Evolutionary conservation across 2,888 invertebrate genomes (phyloP).

Genomic region (Branchipolynoe longqiensis): DNA sequence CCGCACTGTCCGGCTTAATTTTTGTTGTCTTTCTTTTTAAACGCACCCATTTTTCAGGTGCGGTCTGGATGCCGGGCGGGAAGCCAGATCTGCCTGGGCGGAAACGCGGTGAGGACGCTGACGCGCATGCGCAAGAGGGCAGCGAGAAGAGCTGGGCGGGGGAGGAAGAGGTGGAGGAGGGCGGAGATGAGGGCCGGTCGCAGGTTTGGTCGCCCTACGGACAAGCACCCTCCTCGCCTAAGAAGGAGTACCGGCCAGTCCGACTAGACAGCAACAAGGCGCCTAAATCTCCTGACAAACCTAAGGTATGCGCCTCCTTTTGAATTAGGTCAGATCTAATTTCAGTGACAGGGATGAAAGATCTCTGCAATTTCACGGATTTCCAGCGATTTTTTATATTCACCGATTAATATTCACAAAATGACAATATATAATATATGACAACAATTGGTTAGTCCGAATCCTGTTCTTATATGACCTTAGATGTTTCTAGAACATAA

Average conservation of each 20-base stretch:
- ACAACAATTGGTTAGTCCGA: no score
- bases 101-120: no score
- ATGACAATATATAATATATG: no score
- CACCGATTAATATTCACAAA: no score
- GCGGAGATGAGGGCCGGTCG: constrained; percentile 1
- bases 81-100: constrained; percentile 18
- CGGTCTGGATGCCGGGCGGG: constrained; percentile 48
- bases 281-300: neutral
- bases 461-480: no score
- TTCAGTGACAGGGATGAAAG: no score
- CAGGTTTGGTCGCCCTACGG: constrained; percentile 58
- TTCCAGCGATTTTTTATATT: no score
- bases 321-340: no score
- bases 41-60: constrained; percentile 3
- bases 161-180: constrained; percentile 6
- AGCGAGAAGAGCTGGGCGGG: neutral
- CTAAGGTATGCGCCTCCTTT: neutral
- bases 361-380: no score
- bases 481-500: no score
- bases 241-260: constrained; percentile 59
- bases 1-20: neutral
- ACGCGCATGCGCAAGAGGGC: no score
- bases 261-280: constrained; percentile 13
- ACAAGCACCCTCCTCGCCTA: neutral
- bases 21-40: neutral